A percentile compares a stretch with the other conserved stretches of the same genome.
Evolutionary conservation across 2,797 vertebrate genomes (phyloP).

Genomic region (Helostoma temminkii): DNA sequence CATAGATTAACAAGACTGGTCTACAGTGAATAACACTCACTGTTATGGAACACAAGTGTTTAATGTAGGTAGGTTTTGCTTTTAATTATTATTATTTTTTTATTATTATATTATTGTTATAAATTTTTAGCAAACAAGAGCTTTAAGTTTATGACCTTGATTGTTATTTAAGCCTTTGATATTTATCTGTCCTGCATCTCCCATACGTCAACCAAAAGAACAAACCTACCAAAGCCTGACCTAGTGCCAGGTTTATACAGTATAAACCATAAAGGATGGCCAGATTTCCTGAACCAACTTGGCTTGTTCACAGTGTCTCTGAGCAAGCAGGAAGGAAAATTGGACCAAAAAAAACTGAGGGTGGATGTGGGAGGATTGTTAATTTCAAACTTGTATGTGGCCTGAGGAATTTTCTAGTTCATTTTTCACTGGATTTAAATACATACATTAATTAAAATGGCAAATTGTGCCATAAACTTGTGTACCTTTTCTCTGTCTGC

Average conservation of each 20-base stretch:
- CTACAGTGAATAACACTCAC: neutral
- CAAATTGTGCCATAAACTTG: constrained; percentile 39
- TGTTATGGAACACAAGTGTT: neutral
- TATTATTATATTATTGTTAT: no score
- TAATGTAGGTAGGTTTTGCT: constrained; percentile 7
- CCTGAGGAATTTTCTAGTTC: constrained; percentile 41
- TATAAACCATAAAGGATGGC: constrained; percentile 32
- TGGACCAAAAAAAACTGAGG: constrained; percentile 43
- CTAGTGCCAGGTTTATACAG: constrained; percentile 38
- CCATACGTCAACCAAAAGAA: constrained; percentile 33
- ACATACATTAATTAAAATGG: constrained; percentile 68
- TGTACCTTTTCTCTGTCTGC: constrained; percentile 25
- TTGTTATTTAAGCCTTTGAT: constrained; percentile 45
- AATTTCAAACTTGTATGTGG: constrained; percentile 27
- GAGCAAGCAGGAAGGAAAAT: constrained; percentile 39
- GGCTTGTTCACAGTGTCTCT: constrained; percentile 30
- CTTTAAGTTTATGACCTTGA: constrained; percentile 46
- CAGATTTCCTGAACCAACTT: constrained; percentile 34
- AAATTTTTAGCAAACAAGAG: no score
- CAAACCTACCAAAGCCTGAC: constrained; percentile 32
- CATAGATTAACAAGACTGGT: neutral
- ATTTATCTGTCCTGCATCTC: constrained; percentile 12
- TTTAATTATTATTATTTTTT: constrained; percentile 22
- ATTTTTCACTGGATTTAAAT: constrained; percentile 66
- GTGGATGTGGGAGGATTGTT: constrained; percentile 40